These are phyloP conservation scores for Trissoscelio sp. DNA, from an alignment of 2,888 invertebrate species.

Conservation along the genomic window DNA sequence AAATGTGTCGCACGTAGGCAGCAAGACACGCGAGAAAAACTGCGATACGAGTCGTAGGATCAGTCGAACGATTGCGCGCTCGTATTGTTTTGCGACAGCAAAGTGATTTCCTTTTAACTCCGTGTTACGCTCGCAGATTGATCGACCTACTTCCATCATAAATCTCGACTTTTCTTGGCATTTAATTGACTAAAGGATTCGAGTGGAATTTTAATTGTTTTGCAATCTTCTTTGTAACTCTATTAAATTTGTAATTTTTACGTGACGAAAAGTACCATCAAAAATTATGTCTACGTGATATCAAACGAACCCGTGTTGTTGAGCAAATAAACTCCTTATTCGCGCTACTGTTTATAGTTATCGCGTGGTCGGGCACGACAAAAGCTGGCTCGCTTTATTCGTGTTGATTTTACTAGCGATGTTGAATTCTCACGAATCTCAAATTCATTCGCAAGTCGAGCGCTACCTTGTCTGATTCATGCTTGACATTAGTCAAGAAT, in stretches of 20 bases:
- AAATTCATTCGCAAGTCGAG: constrained; percentile 45
- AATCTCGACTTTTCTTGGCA: constrained; percentile 69
- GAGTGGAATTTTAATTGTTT: too few relatives aligned
- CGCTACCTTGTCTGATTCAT: constrained; percentile 22
- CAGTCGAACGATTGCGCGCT: constrained; percentile 53
- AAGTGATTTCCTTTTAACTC: constrained; percentile 65
- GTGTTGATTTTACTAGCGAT: constrained; percentile 54
- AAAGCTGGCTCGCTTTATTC: constrained; percentile 35
- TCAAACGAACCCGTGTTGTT: constrained; percentile 33
- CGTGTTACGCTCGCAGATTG: constrained; percentile 61
- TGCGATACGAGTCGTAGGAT: constrained; percentile 60
- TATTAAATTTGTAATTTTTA: too few relatives aligned
- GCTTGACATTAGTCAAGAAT: constrained; percentile 40
- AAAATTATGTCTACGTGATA: not conserved
- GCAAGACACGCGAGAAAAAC: constrained; percentile 58
- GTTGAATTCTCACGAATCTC: constrained; percentile 66
- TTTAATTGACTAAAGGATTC: constrained; percentile 21
- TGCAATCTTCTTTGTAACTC: too few relatives aligned
- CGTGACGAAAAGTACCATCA: not conserved
- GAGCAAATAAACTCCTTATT: constrained; percentile 50
- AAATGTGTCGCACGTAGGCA: constrained; percentile 61
- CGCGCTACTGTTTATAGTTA: constrained; percentile 47
- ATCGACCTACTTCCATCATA: constrained; percentile 70
- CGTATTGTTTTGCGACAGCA: constrained; percentile 70
- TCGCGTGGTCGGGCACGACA: constrained; percentile 50